Evolutionary conservation across 2,113 vertebrate genomes (phyloP).

Genomic region (Scalopus aquaticus): DNA sequence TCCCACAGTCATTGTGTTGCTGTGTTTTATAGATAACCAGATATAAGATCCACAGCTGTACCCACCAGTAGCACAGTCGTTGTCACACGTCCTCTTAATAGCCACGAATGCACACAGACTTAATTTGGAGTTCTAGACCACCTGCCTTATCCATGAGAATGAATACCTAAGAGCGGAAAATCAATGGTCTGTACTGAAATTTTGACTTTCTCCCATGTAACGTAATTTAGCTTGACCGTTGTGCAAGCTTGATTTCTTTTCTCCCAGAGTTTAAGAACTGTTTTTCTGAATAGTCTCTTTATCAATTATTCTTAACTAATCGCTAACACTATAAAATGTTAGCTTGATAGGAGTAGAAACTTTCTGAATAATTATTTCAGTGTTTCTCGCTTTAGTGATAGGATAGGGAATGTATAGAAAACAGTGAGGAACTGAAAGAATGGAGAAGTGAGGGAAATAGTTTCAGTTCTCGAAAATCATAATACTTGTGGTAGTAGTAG

Average conservation of each 20-base stretch:
- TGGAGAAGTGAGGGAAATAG: not conserved
- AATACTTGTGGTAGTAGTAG: not conserved
- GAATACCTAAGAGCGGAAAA: not conserved
- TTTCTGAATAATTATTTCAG: conserved; percentile 5
- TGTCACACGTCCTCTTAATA: not conserved
- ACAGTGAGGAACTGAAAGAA: not conserved
- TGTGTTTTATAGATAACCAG: not conserved
- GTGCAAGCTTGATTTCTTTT: not conserved
- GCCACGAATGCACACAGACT: not conserved
- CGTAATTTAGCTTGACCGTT: not conserved
- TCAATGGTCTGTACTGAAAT: not conserved
- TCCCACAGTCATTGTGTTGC: not conserved
- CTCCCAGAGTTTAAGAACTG: not conserved
- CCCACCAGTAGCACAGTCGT: not conserved
- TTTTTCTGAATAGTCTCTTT: not conserved
- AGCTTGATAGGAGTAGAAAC: not conserved
- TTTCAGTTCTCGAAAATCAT: not conserved
- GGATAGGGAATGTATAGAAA: not conserved
- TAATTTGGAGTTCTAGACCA: not conserved
- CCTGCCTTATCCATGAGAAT: not conserved
- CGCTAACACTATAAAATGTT: not conserved
- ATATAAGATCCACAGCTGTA: not conserved
- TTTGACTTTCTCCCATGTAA: not conserved
- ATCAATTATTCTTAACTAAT: not conserved
- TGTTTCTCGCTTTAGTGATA: not conserved